Base-by-base conservation (phyloP, 2,113 vertebrate species). In the Sinocyclocheilus anshuiensis region DNA sequence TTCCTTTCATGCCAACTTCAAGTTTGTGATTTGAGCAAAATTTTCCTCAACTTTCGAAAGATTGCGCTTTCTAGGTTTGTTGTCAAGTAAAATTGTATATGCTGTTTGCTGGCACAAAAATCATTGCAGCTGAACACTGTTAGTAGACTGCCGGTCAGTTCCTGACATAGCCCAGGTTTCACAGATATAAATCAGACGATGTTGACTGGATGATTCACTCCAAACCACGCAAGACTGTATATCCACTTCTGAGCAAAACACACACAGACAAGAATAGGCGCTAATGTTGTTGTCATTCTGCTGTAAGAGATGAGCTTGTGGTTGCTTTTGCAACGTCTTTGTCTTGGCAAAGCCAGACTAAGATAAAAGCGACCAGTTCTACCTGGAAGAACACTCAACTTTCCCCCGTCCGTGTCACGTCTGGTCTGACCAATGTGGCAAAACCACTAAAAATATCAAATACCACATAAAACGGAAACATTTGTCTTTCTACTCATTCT, bases 201-300 rank as follows among this genome's bases (percentile, higher is more conserved):
- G 86, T 87, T 84, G 71, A 61, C 61, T 53, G 48, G n/a, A 81
- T 90, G 87, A 90, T 61, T 90, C 87, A 88, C 63, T 77, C 4
- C 10, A 42, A 86, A 92, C 92, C 91, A 83, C 86, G 86, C 36
- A 76, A 85, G 42, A 83, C n/a, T 79, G 90, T 93, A 92, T 91
- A 92, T 93, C 93, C 93, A 91, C 92, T 90, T 89, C 89, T 92
- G 91, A 93, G 89, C 89, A 86, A 90, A 55, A 33, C 50, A 72
- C 65, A 50, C 80, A 71, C 26, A 55, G 50, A 77, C 24, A 77
- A 79, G 57, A 84, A 87, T 72, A 36, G 18, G 24, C n/a, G 15
- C 42, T 67, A 45, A 55, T 29, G 45, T 77, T 55, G 45, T 77
- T 77, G 45, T 11, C 9, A 1, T 55, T 57, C 24, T 16, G 8